A percentile compares a stretch with the other conserved stretches of the same genome.
phyloP scores from a whole-genome alignment of 1,140 invertebrate species.

The Prorops nasuta region DNA sequence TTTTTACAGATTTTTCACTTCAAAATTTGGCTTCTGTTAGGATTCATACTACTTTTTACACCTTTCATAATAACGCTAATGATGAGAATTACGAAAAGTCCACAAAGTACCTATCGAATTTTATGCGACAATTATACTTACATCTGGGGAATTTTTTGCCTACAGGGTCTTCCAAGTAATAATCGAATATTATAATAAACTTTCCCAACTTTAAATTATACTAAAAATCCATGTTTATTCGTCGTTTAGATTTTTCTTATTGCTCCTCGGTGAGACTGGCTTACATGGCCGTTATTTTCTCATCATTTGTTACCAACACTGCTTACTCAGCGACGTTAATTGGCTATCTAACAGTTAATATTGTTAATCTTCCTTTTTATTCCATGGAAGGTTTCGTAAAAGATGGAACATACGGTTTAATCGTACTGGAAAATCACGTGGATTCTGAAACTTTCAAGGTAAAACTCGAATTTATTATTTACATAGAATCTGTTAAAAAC shows the following conservation, averaged over 20 bases:
- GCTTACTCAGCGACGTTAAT: neutral
- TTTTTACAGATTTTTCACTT: too few relatives aligned
- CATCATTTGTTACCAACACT: neutral
- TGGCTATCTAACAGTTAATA: neutral
- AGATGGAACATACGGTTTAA: neutral
- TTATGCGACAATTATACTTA: conserved; percentile 24
- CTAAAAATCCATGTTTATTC: neutral
- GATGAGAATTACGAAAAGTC: too few relatives aligned
- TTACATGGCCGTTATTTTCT: neutral
- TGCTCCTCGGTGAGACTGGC: neutral
- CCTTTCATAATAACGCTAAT: too few relatives aligned
- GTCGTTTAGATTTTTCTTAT: neutral
- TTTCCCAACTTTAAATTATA: neutral
- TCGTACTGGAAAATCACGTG: neutral
- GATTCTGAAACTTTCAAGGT: too few relatives aligned
- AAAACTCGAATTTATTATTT: too few relatives aligned
- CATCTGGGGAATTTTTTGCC: conserved; percentile 37
- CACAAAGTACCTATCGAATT: neutral
- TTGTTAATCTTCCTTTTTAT: neutral
- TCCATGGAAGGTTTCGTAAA: neutral
- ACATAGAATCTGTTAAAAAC: too few relatives aligned
- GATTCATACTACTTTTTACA: too few relatives aligned
- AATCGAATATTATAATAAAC: neutral
- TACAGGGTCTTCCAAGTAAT: conserved; percentile 33
- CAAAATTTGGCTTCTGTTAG: too few relatives aligned